Base-by-base conservation (phyloP, 2,797 vertebrate species). In the Smutsia gigantea region DNA sequence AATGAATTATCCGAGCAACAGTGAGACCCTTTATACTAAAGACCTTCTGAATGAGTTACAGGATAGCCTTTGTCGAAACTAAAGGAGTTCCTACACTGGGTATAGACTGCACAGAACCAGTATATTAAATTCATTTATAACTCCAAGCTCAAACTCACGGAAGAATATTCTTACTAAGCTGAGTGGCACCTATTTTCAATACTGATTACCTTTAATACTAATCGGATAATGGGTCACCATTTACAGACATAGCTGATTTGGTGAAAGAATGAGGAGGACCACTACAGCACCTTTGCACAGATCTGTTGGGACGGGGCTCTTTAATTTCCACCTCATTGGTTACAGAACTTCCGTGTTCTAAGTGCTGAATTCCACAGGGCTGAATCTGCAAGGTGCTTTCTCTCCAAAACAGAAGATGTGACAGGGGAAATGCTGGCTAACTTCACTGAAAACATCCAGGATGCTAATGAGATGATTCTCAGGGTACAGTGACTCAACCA, bases 91-190 rank as follows among this genome's bases (percentile, higher is more conserved):
- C 89, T 57, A 59, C 34, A 31, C 1, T 21, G 51, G n/a, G n/a
- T 25, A 51, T 23, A 31, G 46, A 59, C 15, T 46, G 31, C 34
- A 59, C 18, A 87, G 34, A 85, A 79, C 25, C 17, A 46, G 31
- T 23, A 5, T 49, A 55, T 68, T 82, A 59, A 63, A 64, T 42
- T 92, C 74, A 63, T n/a, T 87, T 82, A 94, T 74, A 96, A 53
- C n/a, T n/a, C 15, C 2, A 71, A 15, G 49, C 12, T 89, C 51
- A 78, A 66, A 94, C n/a, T 96, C n/a, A 74, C 7, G 7, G 14
- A 75, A 34, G 46, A 75, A 75, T 8, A 64, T 4, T 53, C 55
- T 53, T 37, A 31, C 27, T 46, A 79, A 89, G 34, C 34, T 39
- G 53, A 34, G 83, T 61, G 75, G n/a, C 7, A 17, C 39, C 46